These are phyloP conservation scores for Plumapathes pennacea DNA, from an alignment of 92 coral and sea anemone genomes.

Conservation along the genomic window DNA sequence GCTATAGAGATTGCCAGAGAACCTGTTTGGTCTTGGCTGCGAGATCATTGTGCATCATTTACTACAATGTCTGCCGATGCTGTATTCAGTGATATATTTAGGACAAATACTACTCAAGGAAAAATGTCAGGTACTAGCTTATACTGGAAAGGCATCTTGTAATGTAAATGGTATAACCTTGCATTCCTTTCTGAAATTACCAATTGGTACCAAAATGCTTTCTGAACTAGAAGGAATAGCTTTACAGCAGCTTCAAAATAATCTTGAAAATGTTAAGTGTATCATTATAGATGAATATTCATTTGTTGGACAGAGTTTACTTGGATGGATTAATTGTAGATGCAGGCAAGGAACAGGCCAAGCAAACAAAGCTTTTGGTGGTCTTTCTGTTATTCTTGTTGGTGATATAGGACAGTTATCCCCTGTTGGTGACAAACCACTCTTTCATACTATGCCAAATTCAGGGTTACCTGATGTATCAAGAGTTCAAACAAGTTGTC, in stretches of 20 bases:
- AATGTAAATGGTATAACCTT: conserved; percentile 52
- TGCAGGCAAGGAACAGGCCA: conserved; percentile 59
- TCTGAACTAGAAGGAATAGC: conserved; percentile 63
- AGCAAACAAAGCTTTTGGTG: conserved; percentile 48
- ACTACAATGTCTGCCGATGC: conserved; percentile 32
- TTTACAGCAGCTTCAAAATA: conserved; percentile 57
- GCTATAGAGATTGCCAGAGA: conserved; percentile 13
- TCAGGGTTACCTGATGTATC: conserved; percentile 39
- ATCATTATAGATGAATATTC: conserved; percentile 62
- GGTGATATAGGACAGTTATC: conserved; percentile 48
- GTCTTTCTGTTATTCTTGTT: conserved; percentile 46
- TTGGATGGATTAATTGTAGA: conserved; percentile 37
- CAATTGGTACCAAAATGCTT: conserved; percentile 53
- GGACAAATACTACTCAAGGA: conserved; percentile 13
- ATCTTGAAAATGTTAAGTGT: conserved; percentile 47
- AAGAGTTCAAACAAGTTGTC: conserved; percentile 28
- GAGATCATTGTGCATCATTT: conserved; percentile 30
- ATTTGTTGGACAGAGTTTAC: conserved; percentile 56
- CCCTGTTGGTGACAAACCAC: conserved; percentile 55
- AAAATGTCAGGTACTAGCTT: conserved; percentile 32
- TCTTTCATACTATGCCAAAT: conserved; percentile 42
- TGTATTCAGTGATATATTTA: conserved; percentile 21
- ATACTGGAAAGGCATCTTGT: conserved; percentile 59
- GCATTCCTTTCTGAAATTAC: conserved; percentile 51
- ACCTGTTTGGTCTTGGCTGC: conserved; percentile 32